Conservation (phyloP, 2,888 invertebrate species). For the Agonopterix alstromeriana region DNA sequence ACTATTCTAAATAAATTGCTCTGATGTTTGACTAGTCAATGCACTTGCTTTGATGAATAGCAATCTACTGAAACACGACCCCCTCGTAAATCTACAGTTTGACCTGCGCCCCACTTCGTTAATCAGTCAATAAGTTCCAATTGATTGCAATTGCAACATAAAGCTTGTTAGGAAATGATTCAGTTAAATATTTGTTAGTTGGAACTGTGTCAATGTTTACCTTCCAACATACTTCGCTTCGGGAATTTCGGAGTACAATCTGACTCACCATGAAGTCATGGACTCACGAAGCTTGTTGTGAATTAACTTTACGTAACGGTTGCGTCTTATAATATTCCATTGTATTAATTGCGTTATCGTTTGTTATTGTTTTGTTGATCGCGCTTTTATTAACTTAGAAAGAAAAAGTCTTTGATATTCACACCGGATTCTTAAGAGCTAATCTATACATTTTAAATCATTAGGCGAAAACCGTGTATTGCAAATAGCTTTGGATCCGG, state of each 20-base stretch:
- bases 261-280: conserved; percentile 49
- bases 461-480: no score
- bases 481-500: no score
- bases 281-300: conserved; percentile 16
- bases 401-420: not conserved
- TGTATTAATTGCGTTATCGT: conserved; percentile 28
- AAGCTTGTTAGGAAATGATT: conserved; percentile 31
- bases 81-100: conserved; percentile 36
- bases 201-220: conserved; percentile 38
- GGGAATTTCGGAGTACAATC: conserved; percentile 33
- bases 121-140: conserved; percentile 54
- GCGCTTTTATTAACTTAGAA: conserved; percentile 10
- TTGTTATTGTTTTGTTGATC: conserved; percentile 27
- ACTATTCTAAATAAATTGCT: no score
- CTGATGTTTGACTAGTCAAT: not conserved
- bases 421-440: no score
- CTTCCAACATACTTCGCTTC: conserved; percentile 13
- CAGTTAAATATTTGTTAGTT: conserved; percentile 22
- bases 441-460: no score
- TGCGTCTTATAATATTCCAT: conserved; percentile 16
- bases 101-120: conserved; percentile 33
- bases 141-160: conserved; percentile 30
- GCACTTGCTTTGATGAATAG: conserved; percentile 25
- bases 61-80: conserved; percentile 35
- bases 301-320: conserved; percentile 28